Percentiles rank a stretch among this genome's conserved stretches.
Conservation (phyloP, 2,888 invertebrate species). For the Drosophila gaucha region DNA sequence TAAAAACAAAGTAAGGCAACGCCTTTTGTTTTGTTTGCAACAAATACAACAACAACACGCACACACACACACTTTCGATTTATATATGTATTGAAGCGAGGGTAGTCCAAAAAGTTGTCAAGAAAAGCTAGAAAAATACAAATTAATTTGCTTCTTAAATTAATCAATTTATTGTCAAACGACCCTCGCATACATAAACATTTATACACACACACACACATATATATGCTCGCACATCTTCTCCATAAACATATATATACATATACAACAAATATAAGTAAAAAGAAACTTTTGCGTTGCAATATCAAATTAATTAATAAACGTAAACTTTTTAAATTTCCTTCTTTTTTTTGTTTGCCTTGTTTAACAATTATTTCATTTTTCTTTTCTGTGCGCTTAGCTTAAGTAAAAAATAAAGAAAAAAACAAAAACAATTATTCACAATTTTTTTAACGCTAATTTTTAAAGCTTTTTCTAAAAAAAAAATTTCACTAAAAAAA, state of each 20-base stretch:
- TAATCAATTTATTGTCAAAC: neutral
- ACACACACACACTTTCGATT: neutral
- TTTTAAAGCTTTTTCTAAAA: slow-evolving; percentile 14
- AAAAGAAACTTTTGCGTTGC: slow-evolving; percentile 56
- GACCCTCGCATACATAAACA: slow-evolving; percentile 18
- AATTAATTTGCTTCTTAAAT: no score
- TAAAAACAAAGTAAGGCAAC: slow-evolving; percentile 5
- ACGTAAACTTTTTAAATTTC: slow-evolving; percentile 2
- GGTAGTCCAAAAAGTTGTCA: neutral
- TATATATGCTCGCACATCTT: neutral
- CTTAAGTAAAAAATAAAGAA: slow-evolving; percentile 29
- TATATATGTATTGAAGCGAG: neutral
- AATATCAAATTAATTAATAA: slow-evolving; percentile 59
- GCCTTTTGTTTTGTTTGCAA: slow-evolving; percentile 15
- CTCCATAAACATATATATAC: neutral
- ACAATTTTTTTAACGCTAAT: no score
- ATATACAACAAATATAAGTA: slow-evolving; percentile 5
- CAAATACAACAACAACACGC: slow-evolving; percentile 11
- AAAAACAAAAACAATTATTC: neutral
- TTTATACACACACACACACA: slow-evolving; percentile 24
- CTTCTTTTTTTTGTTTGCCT: slow-evolving; percentile 21
- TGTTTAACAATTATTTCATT: slow-evolving; percentile 7
- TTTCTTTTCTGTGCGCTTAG: slow-evolving; percentile 44
- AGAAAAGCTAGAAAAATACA: neutral
- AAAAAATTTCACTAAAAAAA: slow-evolving; percentile 1